These are phyloP conservation scores for Sula dactylatra DNA, from an alignment of 2,113 vertebrate species.

Conservation along the genomic window DNA sequence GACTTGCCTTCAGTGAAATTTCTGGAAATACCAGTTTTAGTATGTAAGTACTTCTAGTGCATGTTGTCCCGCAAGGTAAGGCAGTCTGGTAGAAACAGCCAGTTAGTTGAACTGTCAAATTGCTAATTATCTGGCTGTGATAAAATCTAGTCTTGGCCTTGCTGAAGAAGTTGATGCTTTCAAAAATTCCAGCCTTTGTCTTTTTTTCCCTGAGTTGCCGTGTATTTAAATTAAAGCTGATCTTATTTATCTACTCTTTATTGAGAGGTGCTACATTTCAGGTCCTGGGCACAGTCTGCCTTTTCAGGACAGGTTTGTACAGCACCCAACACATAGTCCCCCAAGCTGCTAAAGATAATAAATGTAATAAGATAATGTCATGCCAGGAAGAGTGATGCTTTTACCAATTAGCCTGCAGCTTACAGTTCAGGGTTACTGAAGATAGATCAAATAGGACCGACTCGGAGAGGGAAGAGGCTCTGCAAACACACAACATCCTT, in stretches of 20 bases:
- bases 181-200: not conserved
- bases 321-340: not conserved
- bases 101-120: not conserved
- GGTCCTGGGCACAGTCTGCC: not conserved
- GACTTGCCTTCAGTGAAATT: not conserved
- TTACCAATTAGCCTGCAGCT: not conserved
- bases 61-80: not conserved
- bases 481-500: not conserved
- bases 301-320: not conserved
- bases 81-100: not conserved
- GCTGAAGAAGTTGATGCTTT: not conserved
- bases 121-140: not conserved
- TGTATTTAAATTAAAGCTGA: not conserved
- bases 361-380: not conserved
- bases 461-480: not conserved
- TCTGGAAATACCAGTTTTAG: not conserved
- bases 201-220: not conserved
- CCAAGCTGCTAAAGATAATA: not conserved
- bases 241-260: not conserved
- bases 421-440: not conserved
- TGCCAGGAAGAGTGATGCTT: not conserved
- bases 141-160: not conserved
- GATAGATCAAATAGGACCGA: not conserved
- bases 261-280: not conserved
- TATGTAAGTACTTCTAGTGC: not conserved